Evolutionary conservation across 2,888 invertebrate species (phyloP).

Genomic region (Salticus scenicus): DNA sequence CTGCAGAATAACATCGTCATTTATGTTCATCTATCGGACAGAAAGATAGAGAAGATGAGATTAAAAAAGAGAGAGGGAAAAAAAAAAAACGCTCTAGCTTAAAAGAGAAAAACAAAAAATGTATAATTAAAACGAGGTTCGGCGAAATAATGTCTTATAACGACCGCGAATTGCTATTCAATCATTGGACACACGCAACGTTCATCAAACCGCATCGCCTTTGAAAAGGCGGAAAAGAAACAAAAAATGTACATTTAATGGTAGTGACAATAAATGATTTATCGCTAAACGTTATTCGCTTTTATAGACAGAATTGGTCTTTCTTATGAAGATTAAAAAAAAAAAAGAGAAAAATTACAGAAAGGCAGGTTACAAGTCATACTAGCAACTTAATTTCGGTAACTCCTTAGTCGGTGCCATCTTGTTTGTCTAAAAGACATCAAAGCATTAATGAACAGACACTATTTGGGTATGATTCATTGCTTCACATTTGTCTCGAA

Average conservation of each 20-base stretch:
- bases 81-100: no score
- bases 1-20: no score
- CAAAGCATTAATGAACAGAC: conserved; percentile 50
- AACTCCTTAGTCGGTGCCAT: conserved; percentile 28
- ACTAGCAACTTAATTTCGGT: conserved; percentile 61
- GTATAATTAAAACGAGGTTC: not conserved
- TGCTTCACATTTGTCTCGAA: conserved; percentile 5
- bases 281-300: conserved; percentile 30
- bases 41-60: no score
- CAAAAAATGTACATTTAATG: conserved; percentile 39
- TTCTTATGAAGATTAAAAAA: conserved; percentile 3
- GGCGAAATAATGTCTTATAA: not conserved
- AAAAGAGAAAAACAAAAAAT: not conserved
- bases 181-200: conserved; percentile 57
- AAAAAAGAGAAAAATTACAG: not conserved
- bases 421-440: conserved; percentile 62
- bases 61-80: no score
- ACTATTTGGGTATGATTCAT: not conserved
- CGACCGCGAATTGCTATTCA: conserved; percentile 45
- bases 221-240: conserved; percentile 16
- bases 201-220: not conserved
- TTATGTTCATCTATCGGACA: no score
- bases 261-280: conserved; percentile 66
- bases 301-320: not conserved
- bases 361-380: not conserved